Percentiles rank a stretch among this genome's conserved stretches.
phyloP scores from a whole-genome alignment of 2,888 invertebrate species.

The Andrena flavipes region DNA sequence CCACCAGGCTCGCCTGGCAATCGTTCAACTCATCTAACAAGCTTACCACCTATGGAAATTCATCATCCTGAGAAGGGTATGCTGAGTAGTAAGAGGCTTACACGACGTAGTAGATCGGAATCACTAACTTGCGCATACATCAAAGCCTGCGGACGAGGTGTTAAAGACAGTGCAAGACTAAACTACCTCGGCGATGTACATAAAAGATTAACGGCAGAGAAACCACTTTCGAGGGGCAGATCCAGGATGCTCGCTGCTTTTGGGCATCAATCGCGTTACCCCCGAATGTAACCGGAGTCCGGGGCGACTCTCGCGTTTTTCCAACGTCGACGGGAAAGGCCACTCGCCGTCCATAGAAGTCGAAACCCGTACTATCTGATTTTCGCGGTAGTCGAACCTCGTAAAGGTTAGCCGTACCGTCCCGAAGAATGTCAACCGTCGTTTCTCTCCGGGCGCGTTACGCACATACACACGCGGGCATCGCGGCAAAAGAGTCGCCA shows the following conservation, averaged over 20 bases:
- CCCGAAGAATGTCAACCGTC: conserved; percentile 74
- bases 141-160: too few species aligned
- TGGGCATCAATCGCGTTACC: background rate
- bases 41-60: background rate
- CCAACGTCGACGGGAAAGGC: background rate
- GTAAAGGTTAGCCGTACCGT: conserved; percentile 58
- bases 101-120: too few species aligned
- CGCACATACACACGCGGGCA: conserved; percentile 20
- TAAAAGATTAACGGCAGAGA: too few species aligned
- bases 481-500: conserved; percentile 36
- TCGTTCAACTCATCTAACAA: background rate
- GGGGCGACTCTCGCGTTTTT: background rate
- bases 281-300: background rate
- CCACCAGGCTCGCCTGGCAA: background rate
- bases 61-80: background rate
- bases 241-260: too few species aligned
- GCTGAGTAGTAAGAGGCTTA: too few species aligned
- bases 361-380: conserved; percentile 47
- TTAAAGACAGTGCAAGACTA: background rate
- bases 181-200: conserved; percentile 7
- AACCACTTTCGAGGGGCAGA: too few species aligned
- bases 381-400: conserved; percentile 53
- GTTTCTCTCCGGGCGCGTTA: conserved; percentile 39
- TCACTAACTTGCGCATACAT: too few species aligned
- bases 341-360: conserved; percentile 42